Base-by-base conservation (phyloP, 2,888 invertebrate genomes). In the Marasmarcha lunaedactyla region DNA sequence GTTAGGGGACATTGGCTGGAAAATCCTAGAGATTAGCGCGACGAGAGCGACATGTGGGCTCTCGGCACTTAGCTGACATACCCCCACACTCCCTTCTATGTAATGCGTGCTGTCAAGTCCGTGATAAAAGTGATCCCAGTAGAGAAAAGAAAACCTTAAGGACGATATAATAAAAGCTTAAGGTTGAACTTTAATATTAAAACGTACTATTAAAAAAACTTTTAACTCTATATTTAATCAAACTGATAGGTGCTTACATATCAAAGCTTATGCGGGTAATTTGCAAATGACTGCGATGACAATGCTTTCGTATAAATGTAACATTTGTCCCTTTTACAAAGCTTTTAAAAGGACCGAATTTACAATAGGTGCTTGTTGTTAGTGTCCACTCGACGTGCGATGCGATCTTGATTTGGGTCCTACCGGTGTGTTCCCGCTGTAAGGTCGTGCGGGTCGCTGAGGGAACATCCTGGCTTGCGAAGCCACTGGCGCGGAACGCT, bases 1-100 rank as follows among this genome's bases (percentile, higher is more conserved):
- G 47, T 50, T 46, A 52, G 68, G 77, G 79, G 79, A 76, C 77
- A 78, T 62, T 55, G 74, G 62, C 74, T 73, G 67, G 79, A 71
- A 81, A 81, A 83, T 81, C 81, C 79, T 64, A 65, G 73, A 81
- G 83, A 83, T 83, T 81, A 81, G 81, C 70, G 71, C 64, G 76
- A 76, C 73, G 72, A 78, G 68, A 70, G 76, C 71, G 83, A 81
- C 83, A 83, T 83, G 83, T 83, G 83, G 83, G 78, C 69, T 71
- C 70, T 60, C 62, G 69, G 71, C 79, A 77, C 77, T 81, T 77
- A 78, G 76, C 67, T 45, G 45, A 52, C 42, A 26, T 37, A 43
- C 43, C 51, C 59, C 20, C 59, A 14, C 66, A 57, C 61, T 57
- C 54, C 52, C 49, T 52, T 46, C 49, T 48, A 51, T 4, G n/a